Evolutionary conservation across 1,140 invertebrate genomes (phyloP), one percentile per base, ranked within the genome.

Genomic region (Sipha flava): DNA sequence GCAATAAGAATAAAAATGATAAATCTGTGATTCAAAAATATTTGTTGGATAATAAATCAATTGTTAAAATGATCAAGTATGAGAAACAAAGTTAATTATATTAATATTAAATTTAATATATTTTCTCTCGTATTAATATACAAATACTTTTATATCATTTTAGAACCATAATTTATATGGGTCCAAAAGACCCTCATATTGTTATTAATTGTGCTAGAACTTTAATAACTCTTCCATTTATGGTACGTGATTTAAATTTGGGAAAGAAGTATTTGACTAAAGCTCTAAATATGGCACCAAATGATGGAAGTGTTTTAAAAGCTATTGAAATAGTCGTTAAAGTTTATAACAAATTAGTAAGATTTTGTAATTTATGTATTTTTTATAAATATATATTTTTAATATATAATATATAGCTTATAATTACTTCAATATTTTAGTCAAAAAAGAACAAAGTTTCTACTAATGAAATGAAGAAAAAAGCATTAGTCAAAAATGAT

Each of bases 61-160:
- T 77, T 77, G 52, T 77, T 37, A 3, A 77, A 34, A 57, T 57
- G 72, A 57, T 77, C 7, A 77, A 77, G 72, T 77, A 77, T 37
- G 49, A 57, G 37, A 57, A 57, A 57, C 2, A 66, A 66, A 21
- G 6, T 6, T 10, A 40, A 34, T 64, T 37, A 12, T 21, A 12
- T 2, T 64, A 9, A 18, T 64, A 12, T 62, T 62, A 12, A 10
- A 40, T 37, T 1, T 21, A n/a, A 40, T 23, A 40, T 40, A 12
- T 37, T 40, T 40, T 4, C 5, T 40, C 5, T 40, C 10, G 10
- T 6, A 52, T 52, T 21, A 7, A 52, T n/a, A 7, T 6, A 52
- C 21, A 52, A 52, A 7, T n/a, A 52, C 3, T 52, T n/a, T n/a
- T n/a, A n/a, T 52, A 16, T n/a, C 3, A 52, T 59, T 59, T 26